Evolutionary conservation across 2,888 invertebrate genomes (phyloP), one percentile per base, ranked within the genome.

Genomic region (Tanypteryx hageni): DNA sequence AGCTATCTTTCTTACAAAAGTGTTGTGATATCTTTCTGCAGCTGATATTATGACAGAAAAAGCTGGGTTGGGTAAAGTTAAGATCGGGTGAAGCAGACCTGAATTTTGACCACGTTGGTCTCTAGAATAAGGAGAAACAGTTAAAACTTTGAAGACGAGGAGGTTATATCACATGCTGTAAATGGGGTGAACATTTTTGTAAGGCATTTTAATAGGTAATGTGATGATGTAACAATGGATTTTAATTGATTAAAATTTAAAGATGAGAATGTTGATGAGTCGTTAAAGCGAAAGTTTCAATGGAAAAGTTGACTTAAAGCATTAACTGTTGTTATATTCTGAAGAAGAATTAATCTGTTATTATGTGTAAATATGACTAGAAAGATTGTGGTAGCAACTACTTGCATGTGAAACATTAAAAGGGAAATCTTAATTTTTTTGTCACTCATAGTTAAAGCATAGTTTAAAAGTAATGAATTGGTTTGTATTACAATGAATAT

Each of bases 281-380:
- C 64, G 89, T 89, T 89, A 64, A 89, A 89, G 57, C n/a, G 44
- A 61, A 89, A 59, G 64, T n/a, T 89, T 18, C 76, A 76, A 76
- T 76, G 76, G 76, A 76, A 76, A 76, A 44, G 44, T 44, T 44
- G 44, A 83, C 83, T n/a, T 83, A 57, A 83, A 89, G 64, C 61
- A 89, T 68, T 86, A 68, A 89, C 64, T 89, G 89, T 89, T 89
- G 68, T 89, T 89, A 89, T 89, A 64, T 89, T 89, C 89, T 89
- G 89, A 64, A 89, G 64, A 64, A 61, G 56, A 89, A 64, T 64
- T 89, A 89, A 89, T 58, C 89, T 89, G 89, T 89, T 89, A 89
- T 64, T 89, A 89, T 89, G 89, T 89, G 89, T 89, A 64, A 31
- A 61, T 89, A 89, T 64, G 64, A 64, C 44, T 89, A 89, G 89